Base-by-base conservation (phyloP, 2,888 invertebrate genomes). In the Drosophila pegasa region DNA sequence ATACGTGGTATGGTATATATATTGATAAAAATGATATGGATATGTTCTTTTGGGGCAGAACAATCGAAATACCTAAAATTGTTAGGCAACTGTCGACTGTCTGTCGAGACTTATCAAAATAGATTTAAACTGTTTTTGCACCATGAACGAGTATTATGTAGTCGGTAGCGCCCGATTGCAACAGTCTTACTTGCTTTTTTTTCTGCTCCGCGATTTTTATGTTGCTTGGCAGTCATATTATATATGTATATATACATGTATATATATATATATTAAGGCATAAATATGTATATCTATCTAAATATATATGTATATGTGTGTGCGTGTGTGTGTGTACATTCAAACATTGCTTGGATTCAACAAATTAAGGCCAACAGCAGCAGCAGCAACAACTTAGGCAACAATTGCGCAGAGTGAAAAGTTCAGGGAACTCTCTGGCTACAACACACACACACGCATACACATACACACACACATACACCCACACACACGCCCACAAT, bases 301-400 rank as follows among this genome's bases (percentile, higher is more conserved):
- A 25, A 31, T 18, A n/a, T 47, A n/a, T 29, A 16, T 43, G 14
- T 22, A 14, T 62, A 9, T 47, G 25, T 50, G 12, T 27, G 22
- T 25, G 9, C 16, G 12, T 51, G n/a, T 18, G 18, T 51, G 35
- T 18, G 18, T 14, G 10, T 9, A 25, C 45, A 45, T 29, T 45
- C 50, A 69, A 63, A 63, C 73, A 77, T 64, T 69, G 61, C 72
- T 69, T 75, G 78, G 75, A 78, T 80, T 78, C 64, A 69, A 52
- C 64, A 82, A 80, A 80, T 82, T 80, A 82, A 77, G 79, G 82
- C 71, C 71, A 77, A 62, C 74, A 66, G 50, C 62, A 52, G 60
- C 74, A 66, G 50, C 62, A 52, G 60, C 57, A 37, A 27, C 51
- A 63, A 45, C 45, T 45, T 29, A 2, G 45, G 50, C 54, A 59